These are phyloP conservation scores for Calephelis nemesis DNA, from an alignment of 1,140 invertebrate genomes.

Conservation along the genomic window DNA sequence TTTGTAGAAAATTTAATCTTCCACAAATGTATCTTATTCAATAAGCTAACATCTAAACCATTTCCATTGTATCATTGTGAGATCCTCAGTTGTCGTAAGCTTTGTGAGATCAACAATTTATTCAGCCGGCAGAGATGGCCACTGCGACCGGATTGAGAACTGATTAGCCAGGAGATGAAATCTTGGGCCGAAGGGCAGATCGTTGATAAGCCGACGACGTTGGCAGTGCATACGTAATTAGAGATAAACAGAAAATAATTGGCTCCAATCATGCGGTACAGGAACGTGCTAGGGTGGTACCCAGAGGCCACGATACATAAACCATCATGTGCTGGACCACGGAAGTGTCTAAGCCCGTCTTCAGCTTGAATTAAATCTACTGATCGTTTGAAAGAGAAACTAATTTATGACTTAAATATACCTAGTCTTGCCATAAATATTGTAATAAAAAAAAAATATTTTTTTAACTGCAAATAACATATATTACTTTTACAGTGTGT, in stretches of 20 bases:
- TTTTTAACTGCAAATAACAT: too few relatives aligned
- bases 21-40: background rate
- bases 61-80: background rate
- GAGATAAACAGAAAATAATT: constrained; percentile 79
- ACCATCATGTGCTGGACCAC: background rate
- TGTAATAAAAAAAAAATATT: too few relatives aligned
- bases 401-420: too few relatives aligned
- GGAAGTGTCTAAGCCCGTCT: background rate
- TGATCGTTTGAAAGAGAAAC: too few relatives aligned
- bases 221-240: constrained; percentile 77
- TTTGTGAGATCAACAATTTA: constrained; percentile 29
- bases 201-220: constrained; percentile 62
- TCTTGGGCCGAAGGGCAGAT: constrained; percentile 76
- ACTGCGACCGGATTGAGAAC: constrained; percentile 62
- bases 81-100: constrained; percentile 29
- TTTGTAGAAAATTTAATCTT: too few relatives aligned
- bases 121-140: constrained; percentile 47
- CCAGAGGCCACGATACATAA: constrained; percentile 24
- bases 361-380: background rate
- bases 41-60: background rate
- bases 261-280: constrained; percentile 70
- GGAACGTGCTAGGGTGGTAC: constrained; percentile 54
- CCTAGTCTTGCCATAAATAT: too few relatives aligned
- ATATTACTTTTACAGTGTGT: too few relatives aligned
- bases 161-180: constrained; percentile 72